Percentiles rank a stretch among this genome's conserved stretches.
phyloP scores from a whole-genome alignment of 2,888 invertebrate species.

The Diaphora mendica region DNA sequence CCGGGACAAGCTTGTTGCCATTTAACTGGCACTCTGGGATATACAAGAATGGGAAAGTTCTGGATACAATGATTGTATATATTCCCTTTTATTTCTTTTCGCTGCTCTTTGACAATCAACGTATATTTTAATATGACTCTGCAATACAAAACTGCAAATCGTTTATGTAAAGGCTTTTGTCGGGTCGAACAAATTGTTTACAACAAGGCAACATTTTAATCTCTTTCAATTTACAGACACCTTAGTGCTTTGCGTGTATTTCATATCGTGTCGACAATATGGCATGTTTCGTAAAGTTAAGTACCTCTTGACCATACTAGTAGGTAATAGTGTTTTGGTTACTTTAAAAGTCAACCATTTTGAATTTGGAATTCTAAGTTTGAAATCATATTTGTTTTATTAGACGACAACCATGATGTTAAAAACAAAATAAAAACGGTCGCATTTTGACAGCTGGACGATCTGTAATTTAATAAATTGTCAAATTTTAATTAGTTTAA shows the following conservation, averaged over 20 bases:
- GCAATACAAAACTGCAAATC: background rate
- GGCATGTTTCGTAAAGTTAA: constrained; percentile 17
- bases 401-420: background rate
- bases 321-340: background rate
- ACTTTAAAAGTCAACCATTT: background rate
- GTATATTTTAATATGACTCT: background rate
- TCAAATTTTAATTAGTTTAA: too few relatives aligned
- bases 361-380: background rate
- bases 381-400: background rate
- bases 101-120: background rate
- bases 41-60: background rate
- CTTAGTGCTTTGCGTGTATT: constrained; percentile 28
- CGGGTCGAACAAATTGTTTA: constrained; percentile 10
- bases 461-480: too few relatives aligned
- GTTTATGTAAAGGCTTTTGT: background rate
- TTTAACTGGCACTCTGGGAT: background rate
- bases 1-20: background rate
- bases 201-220: constrained; percentile 19
- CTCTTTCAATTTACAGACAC: constrained; percentile 15
- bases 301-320: background rate
- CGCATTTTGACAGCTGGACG: background rate
- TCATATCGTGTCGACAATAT: constrained; percentile 29
- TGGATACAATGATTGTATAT: background rate
- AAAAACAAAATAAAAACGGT: background rate
- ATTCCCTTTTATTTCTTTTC: too few relatives aligned